Percentiles rank a stretch among this genome's conserved stretches.
Conservation (phyloP, 2,113 vertebrate genomes). For the Takifugu flavidus region DNA sequence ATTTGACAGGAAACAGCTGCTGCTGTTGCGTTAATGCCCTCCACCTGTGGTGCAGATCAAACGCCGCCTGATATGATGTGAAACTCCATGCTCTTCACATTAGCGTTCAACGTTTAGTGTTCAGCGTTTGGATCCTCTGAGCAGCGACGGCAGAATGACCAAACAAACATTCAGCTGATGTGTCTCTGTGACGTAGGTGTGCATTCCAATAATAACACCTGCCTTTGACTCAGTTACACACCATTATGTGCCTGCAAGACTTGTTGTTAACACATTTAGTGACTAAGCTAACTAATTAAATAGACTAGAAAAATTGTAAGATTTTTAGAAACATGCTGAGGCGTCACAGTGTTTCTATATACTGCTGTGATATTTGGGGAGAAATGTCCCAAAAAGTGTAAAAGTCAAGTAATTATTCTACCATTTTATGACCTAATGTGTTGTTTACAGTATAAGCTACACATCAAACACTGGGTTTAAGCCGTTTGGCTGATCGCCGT, state of each 20-base stretch:
- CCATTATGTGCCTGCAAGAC: neutral
- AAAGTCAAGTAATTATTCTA: too few relatives aligned
- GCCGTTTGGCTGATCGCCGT: slow-evolving; percentile 57
- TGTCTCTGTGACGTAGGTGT: neutral
- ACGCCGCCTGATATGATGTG: neutral
- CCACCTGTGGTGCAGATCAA: neutral
- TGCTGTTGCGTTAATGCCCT: neutral
- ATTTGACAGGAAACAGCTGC: neutral
- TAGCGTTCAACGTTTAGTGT: neutral
- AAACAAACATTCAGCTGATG: too few relatives aligned
- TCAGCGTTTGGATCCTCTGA: too few relatives aligned
- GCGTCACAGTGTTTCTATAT: too few relatives aligned
- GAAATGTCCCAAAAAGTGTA: too few relatives aligned
- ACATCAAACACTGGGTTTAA: slow-evolving; percentile 41
- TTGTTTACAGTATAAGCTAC: neutral
- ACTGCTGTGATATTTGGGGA: too few relatives aligned
- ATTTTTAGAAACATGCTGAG: too few relatives aligned
- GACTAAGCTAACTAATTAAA: too few relatives aligned
- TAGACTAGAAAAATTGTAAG: too few relatives aligned
- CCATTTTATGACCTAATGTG: too few relatives aligned
- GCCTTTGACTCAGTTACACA: neutral
- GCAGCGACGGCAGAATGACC: too few relatives aligned
- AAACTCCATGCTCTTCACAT: neutral
- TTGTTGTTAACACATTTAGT: neutral
- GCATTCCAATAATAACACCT: slow-evolving; percentile 1